phyloP scores from a whole-genome alignment of 2,888 invertebrate genomes.

The Cephus pulcher region DNA sequence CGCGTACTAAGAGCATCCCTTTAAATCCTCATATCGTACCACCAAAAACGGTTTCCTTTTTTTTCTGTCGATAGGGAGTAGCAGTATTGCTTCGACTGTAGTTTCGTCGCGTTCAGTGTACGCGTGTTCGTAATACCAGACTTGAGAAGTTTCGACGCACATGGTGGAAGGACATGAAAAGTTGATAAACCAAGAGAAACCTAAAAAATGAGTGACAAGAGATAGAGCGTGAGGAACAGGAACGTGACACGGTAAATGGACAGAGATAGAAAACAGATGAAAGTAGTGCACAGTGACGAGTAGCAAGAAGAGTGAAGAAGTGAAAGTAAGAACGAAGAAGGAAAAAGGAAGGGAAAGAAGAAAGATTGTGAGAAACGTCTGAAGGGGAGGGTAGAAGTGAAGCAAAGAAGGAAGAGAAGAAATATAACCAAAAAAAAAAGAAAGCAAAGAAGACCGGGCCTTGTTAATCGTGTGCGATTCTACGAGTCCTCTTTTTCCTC shows the following conservation, averaged over 20 bases:
- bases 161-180: background rate
- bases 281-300: background rate
- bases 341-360: slow-evolving; percentile 11
- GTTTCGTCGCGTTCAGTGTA: background rate
- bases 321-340: background rate
- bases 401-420: slow-evolving; percentile 15
- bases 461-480: slow-evolving; percentile 8
- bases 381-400: slow-evolving; percentile 9
- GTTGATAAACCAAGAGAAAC: background rate
- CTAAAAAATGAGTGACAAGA: background rate
- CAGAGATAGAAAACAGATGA: background rate
- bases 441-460: slow-evolving; percentile 16
- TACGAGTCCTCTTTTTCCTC: background rate
- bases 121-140: background rate
- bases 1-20: background rate
- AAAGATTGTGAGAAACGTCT: slow-evolving; percentile 6
- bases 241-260: background rate
- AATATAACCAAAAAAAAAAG: slow-evolving; percentile 23
- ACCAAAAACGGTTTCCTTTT: background rate
- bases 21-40: background rate
- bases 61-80: slow-evolving; percentile 3
- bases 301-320: background rate
- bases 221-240: background rate
- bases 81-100: slow-evolving; percentile 1
- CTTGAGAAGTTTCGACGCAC: background rate